Evolutionary conservation across 2,113 vertebrate genomes (phyloP), one percentile per base, ranked within the genome.

Genomic region (Dinomys branickii): DNA sequence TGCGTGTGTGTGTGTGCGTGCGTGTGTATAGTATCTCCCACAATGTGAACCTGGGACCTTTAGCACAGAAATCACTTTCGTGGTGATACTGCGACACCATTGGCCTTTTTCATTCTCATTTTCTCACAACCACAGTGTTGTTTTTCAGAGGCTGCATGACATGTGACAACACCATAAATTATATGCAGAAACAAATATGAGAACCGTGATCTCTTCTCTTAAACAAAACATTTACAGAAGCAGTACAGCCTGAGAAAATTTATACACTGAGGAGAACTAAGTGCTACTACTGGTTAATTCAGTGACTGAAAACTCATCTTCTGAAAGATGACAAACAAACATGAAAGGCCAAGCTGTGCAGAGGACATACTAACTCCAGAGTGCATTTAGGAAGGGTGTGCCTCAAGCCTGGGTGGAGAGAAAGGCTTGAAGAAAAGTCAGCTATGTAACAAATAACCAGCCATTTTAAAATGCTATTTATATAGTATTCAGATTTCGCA

Each of bases 361-460:
- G 44, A 78, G 24, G 2, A 0, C 33, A 22, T 24, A 7, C 0
- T 12, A 10, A 5, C 6, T 1, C 5, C 7, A 4, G 10, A 84
- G 52, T 54, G 78, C 22, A 44, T 30, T 59, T 33, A 69, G 28
- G 50, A 87, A 78, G 86, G 33, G 2, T 11, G 3, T 16, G 20
- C 44, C 12, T 67, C 28, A 91, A 44, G 56, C 12, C 26, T 24
- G 85, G 20, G 8, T 4, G 71, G 41, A 82, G n/a, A 13, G 33
- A 89, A 80, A 83, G 13, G 19, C 17, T 50, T 69, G 24, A n/a
- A 58, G 47, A 82, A 67, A 78, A 93, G 59, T 1, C 81, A 91
- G 87, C 35, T 8, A 2, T 56, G 5, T 87, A 44, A 28, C 28
- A 90, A 63, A 50, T 90, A 92, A 52, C n/a, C 26, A 67, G 3